phyloP scores from a whole-genome alignment of 2,113 vertebrate species.

The Pogona vitticeps region DNA sequence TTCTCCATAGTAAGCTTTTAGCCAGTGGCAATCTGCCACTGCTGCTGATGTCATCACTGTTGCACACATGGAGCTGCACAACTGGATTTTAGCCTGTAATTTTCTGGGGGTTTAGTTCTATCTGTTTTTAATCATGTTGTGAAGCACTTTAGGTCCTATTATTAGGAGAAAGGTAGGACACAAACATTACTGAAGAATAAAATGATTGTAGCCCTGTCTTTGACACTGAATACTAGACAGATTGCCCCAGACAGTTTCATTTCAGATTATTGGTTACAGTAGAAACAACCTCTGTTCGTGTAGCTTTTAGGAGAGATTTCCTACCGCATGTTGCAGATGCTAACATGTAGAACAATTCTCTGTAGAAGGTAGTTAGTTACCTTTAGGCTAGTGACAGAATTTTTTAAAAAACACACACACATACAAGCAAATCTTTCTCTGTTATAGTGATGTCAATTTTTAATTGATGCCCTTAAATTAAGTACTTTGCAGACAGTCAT shows the following conservation, averaged over 20 bases:
- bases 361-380: slow-evolving; percentile 30
- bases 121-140: too few relatives aligned
- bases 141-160: too few relatives aligned
- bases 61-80: too few relatives aligned
- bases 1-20: too few relatives aligned
- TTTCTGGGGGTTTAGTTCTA: too few relatives aligned
- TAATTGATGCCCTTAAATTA: slow-evolving; percentile 63
- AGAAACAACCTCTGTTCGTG: not conserved
- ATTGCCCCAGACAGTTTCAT: slow-evolving; percentile 22
- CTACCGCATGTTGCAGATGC: slow-evolving; percentile 18
- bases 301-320: slow-evolving; percentile 39
- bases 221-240: not conserved
- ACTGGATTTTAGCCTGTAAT: too few relatives aligned
- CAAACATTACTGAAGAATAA: too few relatives aligned
- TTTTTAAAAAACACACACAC: slow-evolving; percentile 35
- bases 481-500: slow-evolving; percentile 43
- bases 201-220: too few relatives aligned
- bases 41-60: too few relatives aligned
- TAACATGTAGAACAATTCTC: slow-evolving; percentile 29
- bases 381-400: slow-evolving; percentile 47
- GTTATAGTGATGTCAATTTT: slow-evolving; percentile 46
- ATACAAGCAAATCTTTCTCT: slow-evolving; percentile 19
- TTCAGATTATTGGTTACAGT: slow-evolving; percentile 18
- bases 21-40: too few relatives aligned
- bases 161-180: too few relatives aligned